Base-by-base conservation (phyloP, 2,113 vertebrate species). In the Phoenicopterus ruber region DNA sequence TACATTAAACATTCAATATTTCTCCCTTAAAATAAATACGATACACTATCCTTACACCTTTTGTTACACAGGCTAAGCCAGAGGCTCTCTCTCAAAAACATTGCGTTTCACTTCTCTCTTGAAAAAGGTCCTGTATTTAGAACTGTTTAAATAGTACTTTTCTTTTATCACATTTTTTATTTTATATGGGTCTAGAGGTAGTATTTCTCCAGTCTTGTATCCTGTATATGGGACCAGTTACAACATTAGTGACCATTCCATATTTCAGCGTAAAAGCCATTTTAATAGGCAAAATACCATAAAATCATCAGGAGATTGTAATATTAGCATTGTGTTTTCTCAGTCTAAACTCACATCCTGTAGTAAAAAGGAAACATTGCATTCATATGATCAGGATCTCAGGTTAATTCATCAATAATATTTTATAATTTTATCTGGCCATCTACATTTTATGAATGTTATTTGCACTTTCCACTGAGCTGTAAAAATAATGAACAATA, bases 401-500 rank as follows among this genome's bases (percentile, higher is more conserved):
- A 72, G 44, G 44, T 69, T 82, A 96, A 94, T 93, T 91, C 5
- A 87, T 73, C 52, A 49, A 70, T 77, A 90, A 74, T 81, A 89
- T 74, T 93, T 97, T 73, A 92, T 81, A 82, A 91, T 95, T 95
- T 82, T 94, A 79, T 63, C 59, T 62, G 77, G 32, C 32, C 34
- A 94, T 55, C 73, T 82, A 83, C 13, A 28, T 74, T 96, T 97
- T 85, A 93, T 91, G 42, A 86, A 80, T 66, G 46, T 62, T 90
- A 92, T 79, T 71, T 73, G 22, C 72, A 85, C 70, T 88, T 96
- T 92, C 57, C 78, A 92, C 74, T 38, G 17, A 88, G 58, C 52
- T 83, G 36, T 89, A 93, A 92, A 97, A 92, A 93, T 78, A 95
- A 93, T 69, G 61, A 94, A 80, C 57, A 79, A 81, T 73, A 91